A percentile compares a stretch with the other conserved stretches of the same genome.
These are phyloP conservation scores for Rhegmatorhina hoffmannsi DNA, from an alignment of 2,113 vertebrate genomes.

Conservation along the genomic window DNA sequence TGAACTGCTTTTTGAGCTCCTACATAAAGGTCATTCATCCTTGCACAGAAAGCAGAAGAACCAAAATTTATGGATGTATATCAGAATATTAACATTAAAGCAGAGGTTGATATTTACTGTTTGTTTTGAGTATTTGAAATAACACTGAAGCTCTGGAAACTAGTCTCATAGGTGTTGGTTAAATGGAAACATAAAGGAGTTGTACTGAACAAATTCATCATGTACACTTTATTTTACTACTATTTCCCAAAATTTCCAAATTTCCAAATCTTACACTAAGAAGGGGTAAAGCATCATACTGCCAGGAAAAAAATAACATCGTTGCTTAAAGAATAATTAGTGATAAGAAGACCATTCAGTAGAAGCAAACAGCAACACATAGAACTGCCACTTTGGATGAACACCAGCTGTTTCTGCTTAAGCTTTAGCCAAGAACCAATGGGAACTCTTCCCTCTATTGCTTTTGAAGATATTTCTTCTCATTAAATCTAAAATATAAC, in stretches of 20 bases:
- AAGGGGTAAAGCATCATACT: background rate
- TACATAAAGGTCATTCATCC: background rate
- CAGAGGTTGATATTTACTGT: background rate
- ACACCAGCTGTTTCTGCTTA: background rate
- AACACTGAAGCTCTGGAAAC: background rate
- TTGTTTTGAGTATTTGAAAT: background rate
- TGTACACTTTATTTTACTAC: background rate
- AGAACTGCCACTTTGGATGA: slow-evolving; percentile 1
- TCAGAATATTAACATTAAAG: background rate
- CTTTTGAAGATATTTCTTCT: background rate
- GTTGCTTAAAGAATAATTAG: background rate
- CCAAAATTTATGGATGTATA: background rate
- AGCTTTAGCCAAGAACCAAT: background rate
- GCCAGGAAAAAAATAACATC: background rate
- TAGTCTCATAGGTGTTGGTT: background rate
- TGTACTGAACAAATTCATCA: background rate
- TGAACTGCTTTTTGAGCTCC: slow-evolving; percentile 2
- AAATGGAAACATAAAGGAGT: background rate
- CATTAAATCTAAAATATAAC: background rate
- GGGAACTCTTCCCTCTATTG: background rate
- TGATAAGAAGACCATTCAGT: background rate
- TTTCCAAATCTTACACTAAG: background rate
- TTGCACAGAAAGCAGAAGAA: background rate
- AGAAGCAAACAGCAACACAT: background rate
- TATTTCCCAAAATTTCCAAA: background rate